phyloP scores from a whole-genome alignment of 1,140 invertebrate species.

The Triops cancriformis region DNA sequence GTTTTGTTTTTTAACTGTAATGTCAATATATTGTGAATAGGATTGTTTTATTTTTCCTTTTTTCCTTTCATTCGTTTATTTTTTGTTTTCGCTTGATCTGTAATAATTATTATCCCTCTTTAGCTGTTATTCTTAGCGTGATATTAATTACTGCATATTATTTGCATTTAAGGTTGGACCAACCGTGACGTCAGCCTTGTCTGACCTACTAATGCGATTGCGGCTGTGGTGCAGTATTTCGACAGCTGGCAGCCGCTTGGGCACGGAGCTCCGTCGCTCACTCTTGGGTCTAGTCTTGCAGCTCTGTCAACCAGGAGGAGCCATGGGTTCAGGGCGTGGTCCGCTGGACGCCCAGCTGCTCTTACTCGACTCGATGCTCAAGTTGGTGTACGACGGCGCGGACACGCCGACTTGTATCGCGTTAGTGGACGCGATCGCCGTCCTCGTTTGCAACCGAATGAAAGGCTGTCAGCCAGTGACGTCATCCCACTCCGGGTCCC shows the following conservation, averaged over 20 bases:
- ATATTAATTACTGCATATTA: no score
- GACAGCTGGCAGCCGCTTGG: conserved; percentile 46
- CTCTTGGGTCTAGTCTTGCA: conserved; percentile 60
- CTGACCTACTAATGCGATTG: conserved; percentile 60
- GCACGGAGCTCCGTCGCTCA: conserved; percentile 55
- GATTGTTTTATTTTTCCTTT: no score
- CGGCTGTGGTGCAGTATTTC: conserved; percentile 58
- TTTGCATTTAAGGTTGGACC: conserved; percentile 58
- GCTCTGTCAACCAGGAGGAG: conserved; percentile 55
- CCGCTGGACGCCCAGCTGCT: conserved; percentile 72
- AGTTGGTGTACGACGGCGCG: conserved; percentile 37
- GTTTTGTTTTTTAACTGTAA: no score
- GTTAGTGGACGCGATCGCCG: neutral
- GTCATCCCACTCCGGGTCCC: neutral
- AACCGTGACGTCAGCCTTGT: conserved; percentile 59
- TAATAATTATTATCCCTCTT: no score
- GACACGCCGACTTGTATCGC: neutral
- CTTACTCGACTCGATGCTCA: conserved; percentile 56
- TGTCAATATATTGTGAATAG: no score
- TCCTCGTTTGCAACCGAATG: neutral
- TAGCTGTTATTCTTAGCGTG: no score
- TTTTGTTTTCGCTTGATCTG: no score
- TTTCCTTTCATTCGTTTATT: no score
- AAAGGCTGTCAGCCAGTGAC: neutral
- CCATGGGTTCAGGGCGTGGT: conserved; percentile 59